Evolutionary conservation across 23 tunicate species (phyloP).

Genomic region (Phallusia fumigata): DNA sequence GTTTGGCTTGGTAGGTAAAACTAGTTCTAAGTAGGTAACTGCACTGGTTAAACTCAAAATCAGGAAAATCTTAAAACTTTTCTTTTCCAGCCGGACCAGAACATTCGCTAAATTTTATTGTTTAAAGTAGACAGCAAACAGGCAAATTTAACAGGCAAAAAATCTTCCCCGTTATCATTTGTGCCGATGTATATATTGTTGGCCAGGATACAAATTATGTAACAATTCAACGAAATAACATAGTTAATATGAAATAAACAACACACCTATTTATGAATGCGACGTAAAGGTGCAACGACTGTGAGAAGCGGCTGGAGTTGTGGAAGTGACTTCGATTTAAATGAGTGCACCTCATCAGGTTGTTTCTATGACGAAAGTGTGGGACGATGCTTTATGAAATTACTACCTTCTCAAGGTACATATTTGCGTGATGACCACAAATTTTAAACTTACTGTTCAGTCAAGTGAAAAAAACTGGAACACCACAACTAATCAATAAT

Average conservation of each 20-base stretch:
- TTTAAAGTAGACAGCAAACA: not conserved
- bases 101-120: no score
- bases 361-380: not conserved
- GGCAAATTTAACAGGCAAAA: not conserved
- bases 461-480: no score
- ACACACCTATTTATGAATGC: not conserved
- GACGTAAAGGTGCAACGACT: not conserved
- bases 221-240: not conserved
- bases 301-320: not conserved
- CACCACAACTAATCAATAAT: not conserved
- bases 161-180: not conserved
- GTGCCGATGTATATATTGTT: no score
- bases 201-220: no score
- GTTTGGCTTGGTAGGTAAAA: no score
- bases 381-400: not conserved
- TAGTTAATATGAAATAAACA: not conserved
- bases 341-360: not conserved
- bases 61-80: no score
- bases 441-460: no score
- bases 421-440: not conserved
- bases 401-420: not conserved
- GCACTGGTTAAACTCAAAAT: no score
- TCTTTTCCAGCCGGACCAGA: no score
- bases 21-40: no score
- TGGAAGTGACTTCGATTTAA: not conserved